Base-by-base conservation (phyloP, 2,113 vertebrate species). In the Mobula hypostoma region DNA sequence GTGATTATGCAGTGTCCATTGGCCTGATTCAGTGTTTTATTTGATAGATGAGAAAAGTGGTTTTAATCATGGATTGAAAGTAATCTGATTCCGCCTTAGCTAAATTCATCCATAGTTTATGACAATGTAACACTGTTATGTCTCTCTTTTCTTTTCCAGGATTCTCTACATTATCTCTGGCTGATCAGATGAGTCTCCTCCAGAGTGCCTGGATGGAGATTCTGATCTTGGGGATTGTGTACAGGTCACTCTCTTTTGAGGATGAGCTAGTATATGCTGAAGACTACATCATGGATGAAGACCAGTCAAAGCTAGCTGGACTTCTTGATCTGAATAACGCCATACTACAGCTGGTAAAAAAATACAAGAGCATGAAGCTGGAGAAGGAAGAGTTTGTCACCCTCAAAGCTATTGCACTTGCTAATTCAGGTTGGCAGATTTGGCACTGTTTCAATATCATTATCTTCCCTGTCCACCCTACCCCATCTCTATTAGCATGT, bases 161-260 rank as follows among this genome's bases (percentile, higher is more conserved):
- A 94, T 99, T 99, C 96, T 99, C 99, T 95, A 99, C 99, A 21
- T 97, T 99, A 96, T 99, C 99, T 94, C 97, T 99, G 96, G 99
- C 98, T 87, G 99, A 99, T 96, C 99, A 99, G 97, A 99, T 99
- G 99, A 99, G 98, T 96, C 98, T 99, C 96, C 97, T 99, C 96
- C 99, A 99, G 96, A 99, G 99, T 36, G 99, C 99, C 78, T 99
- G 99, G 99, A 99, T 99, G 99, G 99, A 99, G 95, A 99, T 99
- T 96, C 96, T 99, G 97, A 99, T 99, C 96, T 97, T 99, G 0
- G 98, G 99, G 9, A 98, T 99, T 79, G 99, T 99, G 94, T 99
- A 99, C 97, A 98, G 99, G 95, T 99, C 99, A 15, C 97, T 99
- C 94, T 98, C 98, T 36, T 99, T 99, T 95, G 99, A 99, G 95